Evolutionary conservation across 2,113 vertebrate genomes (phyloP).

Genomic region (Cromileptes altivelis): DNA sequence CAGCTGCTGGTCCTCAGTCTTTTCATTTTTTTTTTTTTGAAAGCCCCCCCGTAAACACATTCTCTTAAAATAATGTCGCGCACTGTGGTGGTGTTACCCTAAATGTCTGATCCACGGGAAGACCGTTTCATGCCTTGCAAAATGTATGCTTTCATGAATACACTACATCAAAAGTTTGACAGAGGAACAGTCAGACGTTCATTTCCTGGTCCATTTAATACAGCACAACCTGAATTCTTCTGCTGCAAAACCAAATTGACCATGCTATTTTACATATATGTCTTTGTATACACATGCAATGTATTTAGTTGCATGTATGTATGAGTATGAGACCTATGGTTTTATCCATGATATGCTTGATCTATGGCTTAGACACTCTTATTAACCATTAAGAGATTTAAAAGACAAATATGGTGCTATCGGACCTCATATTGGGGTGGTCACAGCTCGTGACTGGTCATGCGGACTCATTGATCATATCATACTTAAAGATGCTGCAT

Average conservation of each 20-base stretch:
- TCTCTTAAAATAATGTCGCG: constrained; percentile 6
- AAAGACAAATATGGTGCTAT: constrained; percentile 97
- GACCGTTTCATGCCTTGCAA: not conserved
- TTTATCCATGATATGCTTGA: constrained; percentile 90
- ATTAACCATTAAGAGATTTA: constrained; percentile 86
- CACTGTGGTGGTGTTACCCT: constrained; percentile 30
- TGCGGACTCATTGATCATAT: constrained; percentile 99
- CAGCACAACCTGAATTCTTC: constrained; percentile 95
- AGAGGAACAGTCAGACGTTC: constrained; percentile 58
- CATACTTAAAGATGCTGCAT: constrained; percentile 87
- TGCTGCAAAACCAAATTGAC: constrained; percentile 93
- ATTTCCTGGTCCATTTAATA: constrained; percentile 84
- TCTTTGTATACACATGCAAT: constrained; percentile 86
- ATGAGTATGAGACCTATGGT: constrained; percentile 84
- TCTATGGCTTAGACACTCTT: constrained; percentile 90
- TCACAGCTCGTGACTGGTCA: constrained; percentile 98
- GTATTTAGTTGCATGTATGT: constrained; percentile 84
- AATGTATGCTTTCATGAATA: constrained; percentile 16
- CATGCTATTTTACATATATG: constrained; percentile 82
- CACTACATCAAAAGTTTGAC: constrained; percentile 17
- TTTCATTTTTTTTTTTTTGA: not conserved
- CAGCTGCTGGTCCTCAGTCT: constrained; percentile 35
- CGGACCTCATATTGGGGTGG: constrained; percentile 93
- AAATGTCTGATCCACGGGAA: constrained; percentile 22
- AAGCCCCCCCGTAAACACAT: constrained; percentile 12